Evolutionary conservation across 2,113 vertebrate species (phyloP), one percentile per base, ranked within the genome.

Genomic region (Setophaga kirtlandii): DNA sequence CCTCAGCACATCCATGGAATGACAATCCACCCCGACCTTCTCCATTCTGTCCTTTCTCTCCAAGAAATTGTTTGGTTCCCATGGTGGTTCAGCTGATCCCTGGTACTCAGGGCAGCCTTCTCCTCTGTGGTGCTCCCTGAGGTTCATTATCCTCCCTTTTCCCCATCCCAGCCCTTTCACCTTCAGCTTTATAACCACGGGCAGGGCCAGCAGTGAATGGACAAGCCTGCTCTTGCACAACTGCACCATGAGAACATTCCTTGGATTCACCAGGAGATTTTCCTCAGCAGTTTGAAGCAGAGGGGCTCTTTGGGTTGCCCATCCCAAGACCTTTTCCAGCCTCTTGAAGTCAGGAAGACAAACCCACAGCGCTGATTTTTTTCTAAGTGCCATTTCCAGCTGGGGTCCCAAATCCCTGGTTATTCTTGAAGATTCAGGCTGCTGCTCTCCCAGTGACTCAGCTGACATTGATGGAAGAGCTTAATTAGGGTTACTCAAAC

Each of bases 401-500:
- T 21, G 44, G 55, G 52, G 49, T 93, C 39, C 20, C 64, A 88
- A 95, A 89, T 90, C 76, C 39, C 56, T 4, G 27, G 31, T 22
- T 84, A 55, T 46, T 86, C 79, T 62, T 59, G 75, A 90, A 93
- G 85, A 90, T 19, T 47, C 20, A 47, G 52, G 52, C 79, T 80
- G 55, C 14, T 76, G 35, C 13, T 83, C 59, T 89, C 37, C 71
- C 1, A 3, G 19, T 96, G 94, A 96, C 76, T 94, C 90, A 95
- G 25, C 60, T 28, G 1, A 1, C 88, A 74, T 55, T 44, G 59
- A 50, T 67, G 76, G 75, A 87, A 56, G 65, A 92, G 76, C 27
- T 56, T 88, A 80, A 86, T 93, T 91, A 89, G 47, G n/a, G 83
- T 96, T 93, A 64, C 92, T 93, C 93, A 96, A 83, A 84, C 21